Conservation (phyloP, 2,888 invertebrate genomes). For the Trachelus stipa region DNA sequence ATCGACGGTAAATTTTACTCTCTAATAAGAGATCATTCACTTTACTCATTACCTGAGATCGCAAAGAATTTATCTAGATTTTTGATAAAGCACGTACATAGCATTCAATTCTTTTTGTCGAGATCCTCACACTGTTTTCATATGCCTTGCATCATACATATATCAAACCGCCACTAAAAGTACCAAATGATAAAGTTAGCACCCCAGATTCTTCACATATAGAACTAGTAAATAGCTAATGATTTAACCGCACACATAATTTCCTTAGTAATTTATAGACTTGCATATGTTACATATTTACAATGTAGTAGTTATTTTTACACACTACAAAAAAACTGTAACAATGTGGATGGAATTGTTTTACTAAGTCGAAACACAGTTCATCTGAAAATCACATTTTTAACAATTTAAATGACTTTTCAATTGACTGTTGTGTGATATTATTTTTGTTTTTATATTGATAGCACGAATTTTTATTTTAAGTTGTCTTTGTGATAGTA, state of each 20-base stretch:
- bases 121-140: not conserved
- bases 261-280: not conserved
- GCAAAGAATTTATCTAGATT: conserved; percentile 25
- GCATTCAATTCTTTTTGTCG: not conserved
- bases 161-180: not conserved
- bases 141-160: not conserved
- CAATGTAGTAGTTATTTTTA: not conserved
- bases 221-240: not conserved
- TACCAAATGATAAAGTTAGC: not conserved
- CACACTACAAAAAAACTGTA: not conserved
- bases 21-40: conserved; percentile 18
- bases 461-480: not conserved
- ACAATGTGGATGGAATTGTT: not conserved
- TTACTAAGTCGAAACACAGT: not conserved
- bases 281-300: conserved; percentile 19
- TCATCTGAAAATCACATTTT: not conserved
- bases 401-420: not conserved
- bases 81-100: not conserved
- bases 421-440: not conserved
- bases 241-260: not conserved
- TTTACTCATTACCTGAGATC: conserved; percentile 35
- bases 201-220: not conserved
- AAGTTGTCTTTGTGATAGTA: not conserved
- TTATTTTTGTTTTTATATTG: not conserved
- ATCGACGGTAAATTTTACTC: conserved; percentile 2